phyloP scores from a whole-genome alignment of 1,140 invertebrate species.

The Tetramorium simillimum region DNA sequence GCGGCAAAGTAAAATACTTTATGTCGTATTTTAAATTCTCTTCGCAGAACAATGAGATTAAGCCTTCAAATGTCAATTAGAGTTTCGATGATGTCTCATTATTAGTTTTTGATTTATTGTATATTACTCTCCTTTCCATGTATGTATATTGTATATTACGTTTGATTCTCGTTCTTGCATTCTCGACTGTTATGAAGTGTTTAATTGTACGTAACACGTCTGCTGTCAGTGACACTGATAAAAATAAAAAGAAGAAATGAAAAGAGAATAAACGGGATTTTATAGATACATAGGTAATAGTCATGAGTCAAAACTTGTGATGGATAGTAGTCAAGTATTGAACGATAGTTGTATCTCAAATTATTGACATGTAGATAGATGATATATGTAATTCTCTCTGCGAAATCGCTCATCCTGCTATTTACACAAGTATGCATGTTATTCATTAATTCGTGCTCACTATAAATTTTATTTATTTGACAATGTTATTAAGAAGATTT shows the following conservation, averaged over 20 bases:
- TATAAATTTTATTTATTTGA: constrained; percentile 21
- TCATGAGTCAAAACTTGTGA: constrained; percentile 25
- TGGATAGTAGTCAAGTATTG: constrained; percentile 18
- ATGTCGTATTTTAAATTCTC: not conserved
- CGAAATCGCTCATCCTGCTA: not conserved
- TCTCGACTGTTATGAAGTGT: not conserved
- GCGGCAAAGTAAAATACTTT: not conserved
- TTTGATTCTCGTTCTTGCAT: not conserved
- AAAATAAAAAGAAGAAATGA: constrained; percentile 8
- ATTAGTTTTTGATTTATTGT: not conserved
- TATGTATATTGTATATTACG: not conserved
- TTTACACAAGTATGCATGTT: constrained; percentile 6
- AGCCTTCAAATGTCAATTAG: not conserved
- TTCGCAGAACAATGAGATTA: not conserved
- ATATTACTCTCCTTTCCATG: not conserved
- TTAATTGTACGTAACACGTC: constrained; percentile 7
- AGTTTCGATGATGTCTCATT: not conserved
- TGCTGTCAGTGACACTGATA: not conserved
- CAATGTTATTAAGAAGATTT: not conserved
- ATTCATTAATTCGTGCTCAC: not conserved
- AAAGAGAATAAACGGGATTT: not conserved
- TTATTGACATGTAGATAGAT: constrained; percentile 14
- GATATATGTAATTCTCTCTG: not conserved
- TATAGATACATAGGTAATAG: constrained; percentile 22
- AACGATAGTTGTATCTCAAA: constrained; percentile 11